phyloP scores from a whole-genome alignment of 2,888 invertebrate species.

The Pristionchus maxplancki region DNA sequence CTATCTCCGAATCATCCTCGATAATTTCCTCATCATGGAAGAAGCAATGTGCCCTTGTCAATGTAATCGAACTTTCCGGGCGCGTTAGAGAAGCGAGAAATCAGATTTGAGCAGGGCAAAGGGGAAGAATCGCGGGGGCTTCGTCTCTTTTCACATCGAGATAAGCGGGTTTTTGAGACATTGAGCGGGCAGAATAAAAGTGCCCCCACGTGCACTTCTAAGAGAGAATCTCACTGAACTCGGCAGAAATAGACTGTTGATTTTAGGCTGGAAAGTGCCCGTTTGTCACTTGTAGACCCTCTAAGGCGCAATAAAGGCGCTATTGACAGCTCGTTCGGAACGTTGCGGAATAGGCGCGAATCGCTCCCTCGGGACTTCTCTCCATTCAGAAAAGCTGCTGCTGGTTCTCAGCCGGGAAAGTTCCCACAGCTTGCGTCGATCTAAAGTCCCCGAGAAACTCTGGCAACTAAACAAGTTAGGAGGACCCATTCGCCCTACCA shows the following conservation, averaged over 20 bases:
- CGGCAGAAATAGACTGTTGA: not conserved
- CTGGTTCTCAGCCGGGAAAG: not conserved
- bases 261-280: no score
- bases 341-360: not conserved
- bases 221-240: not conserved
- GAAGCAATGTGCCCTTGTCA: not conserved
- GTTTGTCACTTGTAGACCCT: not conserved
- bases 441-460: not conserved
- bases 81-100: not conserved
- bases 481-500: not conserved
- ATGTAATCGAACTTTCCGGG: slow-evolving; percentile 26
- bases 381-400: not conserved
- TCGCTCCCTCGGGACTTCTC: not conserved
- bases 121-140: not conserved
- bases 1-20: not conserved
- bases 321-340: slow-evolving; percentile 9
- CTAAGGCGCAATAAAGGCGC: not conserved
- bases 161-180: slow-evolving; percentile 32
- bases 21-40: not conserved
- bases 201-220: not conserved
- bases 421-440: not conserved
- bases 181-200: not conserved
- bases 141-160: not conserved
- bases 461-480: not conserved
- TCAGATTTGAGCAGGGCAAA: not conserved